Evolutionary conservation across 2,888 invertebrate species (phyloP).

Genomic region (Sphinx pinastri): DNA sequence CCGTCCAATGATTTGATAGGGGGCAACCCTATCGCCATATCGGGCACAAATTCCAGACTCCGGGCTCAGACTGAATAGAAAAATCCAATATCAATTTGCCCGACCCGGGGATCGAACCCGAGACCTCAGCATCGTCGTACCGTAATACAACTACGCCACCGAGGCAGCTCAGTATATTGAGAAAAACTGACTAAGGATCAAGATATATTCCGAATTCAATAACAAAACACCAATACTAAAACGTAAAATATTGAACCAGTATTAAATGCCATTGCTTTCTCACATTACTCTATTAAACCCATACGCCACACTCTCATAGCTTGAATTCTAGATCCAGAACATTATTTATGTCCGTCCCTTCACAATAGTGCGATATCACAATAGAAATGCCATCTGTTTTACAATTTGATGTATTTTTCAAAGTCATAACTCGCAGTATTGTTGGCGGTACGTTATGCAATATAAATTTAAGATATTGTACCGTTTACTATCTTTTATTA

Average conservation of each 20-base stretch:
- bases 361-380: slow-evolving; percentile 46
- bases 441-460: slow-evolving; percentile 52
- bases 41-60: too few relatives aligned
- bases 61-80: too few relatives aligned
- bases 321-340: slow-evolving; percentile 26
- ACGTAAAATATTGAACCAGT: too few relatives aligned
- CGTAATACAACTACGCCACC: slow-evolving; percentile 7
- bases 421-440: slow-evolving; percentile 44
- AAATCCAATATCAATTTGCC: too few relatives aligned
- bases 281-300: not conserved
- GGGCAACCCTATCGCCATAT: not conserved
- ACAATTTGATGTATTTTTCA: slow-evolving; percentile 59
- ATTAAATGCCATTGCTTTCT: not conserved
- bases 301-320: slow-evolving; percentile 29
- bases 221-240: not conserved
- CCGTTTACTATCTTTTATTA: slow-evolving; percentile 50
- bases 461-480: slow-evolving; percentile 48
- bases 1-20: too few relatives aligned
- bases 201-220: not conserved
- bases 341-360: slow-evolving; percentile 47
- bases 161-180: not conserved
- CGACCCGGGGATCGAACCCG: too few relatives aligned
- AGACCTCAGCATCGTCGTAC: too few relatives aligned
- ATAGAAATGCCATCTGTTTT: slow-evolving; percentile 48
- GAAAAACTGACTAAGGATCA: not conserved